Percentiles rank a stretch among this genome's conserved stretches.
Evolutionary conservation across 2,113 vertebrate genomes (phyloP).

Genomic region (Mesoclemmys tuberculata): DNA sequence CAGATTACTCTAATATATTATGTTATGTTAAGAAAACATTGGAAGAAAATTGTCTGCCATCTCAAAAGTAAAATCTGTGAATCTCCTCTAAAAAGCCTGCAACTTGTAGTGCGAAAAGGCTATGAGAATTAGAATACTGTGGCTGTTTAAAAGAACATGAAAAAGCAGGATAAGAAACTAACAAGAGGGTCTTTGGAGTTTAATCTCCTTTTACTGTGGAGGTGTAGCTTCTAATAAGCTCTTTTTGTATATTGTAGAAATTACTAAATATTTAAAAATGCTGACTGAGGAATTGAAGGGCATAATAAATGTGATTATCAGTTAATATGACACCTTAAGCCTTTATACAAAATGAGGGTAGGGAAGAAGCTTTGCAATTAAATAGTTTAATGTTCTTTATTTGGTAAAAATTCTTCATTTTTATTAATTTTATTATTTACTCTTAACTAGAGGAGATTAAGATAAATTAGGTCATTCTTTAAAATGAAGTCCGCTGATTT

Average conservation of each 20-base stretch:
- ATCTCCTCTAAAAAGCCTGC: neutral
- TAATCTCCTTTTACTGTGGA: neutral
- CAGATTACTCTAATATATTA: rapidly evolving
- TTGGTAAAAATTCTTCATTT: neutral
- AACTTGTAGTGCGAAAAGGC: neutral
- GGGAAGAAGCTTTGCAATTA: neutral
- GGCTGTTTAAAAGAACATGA: neutral
- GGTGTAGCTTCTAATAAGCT: neutral
- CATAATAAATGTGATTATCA: neutral
- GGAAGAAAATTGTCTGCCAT: neutral
- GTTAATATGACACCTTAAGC: neutral
- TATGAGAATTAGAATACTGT: neutral
- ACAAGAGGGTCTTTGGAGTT: neutral
- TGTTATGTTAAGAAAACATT: neutral
- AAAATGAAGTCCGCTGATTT: slow-evolving; percentile 10
- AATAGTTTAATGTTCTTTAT: neutral
- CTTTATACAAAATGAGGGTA: neutral
- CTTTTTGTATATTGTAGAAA: neutral
- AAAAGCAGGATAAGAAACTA: neutral
- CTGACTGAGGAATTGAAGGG: neutral
- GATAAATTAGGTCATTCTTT: neutral
- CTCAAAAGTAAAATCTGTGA: neutral
- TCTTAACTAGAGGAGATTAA: neutral
- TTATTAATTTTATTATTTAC: neutral
- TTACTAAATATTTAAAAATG: neutral